phyloP scores from a whole-genome alignment of 1,140 invertebrate species.

The Magallana ariakensis region DNA sequence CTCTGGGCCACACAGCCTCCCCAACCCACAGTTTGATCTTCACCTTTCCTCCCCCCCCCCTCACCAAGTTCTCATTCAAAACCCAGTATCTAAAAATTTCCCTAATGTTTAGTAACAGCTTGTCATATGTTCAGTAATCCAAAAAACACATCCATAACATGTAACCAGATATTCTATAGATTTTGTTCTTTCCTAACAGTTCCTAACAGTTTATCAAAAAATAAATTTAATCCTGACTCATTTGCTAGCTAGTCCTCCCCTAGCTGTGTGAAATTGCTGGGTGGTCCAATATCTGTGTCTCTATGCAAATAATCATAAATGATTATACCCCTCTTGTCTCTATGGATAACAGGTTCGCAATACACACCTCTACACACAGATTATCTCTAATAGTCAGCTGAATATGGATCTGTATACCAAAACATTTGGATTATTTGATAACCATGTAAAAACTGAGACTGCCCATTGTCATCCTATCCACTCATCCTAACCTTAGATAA shows the following conservation, averaged over 20 bases:
- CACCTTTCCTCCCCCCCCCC: neutral
- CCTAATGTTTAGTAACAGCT: neutral
- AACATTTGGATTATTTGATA: conserved; percentile 27
- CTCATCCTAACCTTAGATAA: too few relatives aligned
- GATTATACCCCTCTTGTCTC: neutral
- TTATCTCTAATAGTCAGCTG: conserved; percentile 1
- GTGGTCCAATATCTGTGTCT: neutral
- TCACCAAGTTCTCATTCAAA: neutral
- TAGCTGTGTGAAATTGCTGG: neutral
- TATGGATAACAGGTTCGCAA: neutral
- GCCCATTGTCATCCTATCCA: too few relatives aligned
- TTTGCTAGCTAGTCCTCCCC: neutral
- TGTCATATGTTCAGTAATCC: neutral
- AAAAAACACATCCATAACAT: neutral
- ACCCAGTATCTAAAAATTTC: neutral
- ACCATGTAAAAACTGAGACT: neutral
- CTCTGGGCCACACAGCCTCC: neutral
- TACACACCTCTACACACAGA: neutral
- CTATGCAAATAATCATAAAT: neutral
- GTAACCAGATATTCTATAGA: conserved; percentile 15
- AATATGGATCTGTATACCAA: neutral
- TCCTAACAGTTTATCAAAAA: too few relatives aligned
- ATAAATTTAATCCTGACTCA: neutral
- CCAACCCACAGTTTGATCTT: neutral
- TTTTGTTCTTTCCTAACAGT: neutral